Evolutionary conservation across 2,797 vertebrate genomes (phyloP), one percentile per base, ranked within the genome.

Genomic region (Ctenochaetus hawaiiensis): DNA sequence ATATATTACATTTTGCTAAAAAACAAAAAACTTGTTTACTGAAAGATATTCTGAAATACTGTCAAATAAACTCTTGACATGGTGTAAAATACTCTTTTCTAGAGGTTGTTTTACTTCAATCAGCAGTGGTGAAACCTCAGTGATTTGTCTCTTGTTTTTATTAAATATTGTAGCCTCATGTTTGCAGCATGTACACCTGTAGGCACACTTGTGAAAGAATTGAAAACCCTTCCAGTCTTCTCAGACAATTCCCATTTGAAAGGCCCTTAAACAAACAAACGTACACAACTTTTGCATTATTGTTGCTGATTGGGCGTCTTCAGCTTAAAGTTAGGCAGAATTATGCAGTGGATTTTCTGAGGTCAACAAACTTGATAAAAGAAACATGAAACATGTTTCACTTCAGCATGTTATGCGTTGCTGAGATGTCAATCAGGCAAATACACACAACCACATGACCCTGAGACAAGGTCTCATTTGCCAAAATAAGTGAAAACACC

Each of bases 1-100:
- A 98, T 99, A 99, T 98, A 99, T 98, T 97, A 99, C 97, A 98
- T 99, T 99, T 99, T 99, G 97, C 97, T 98, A 97, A 99, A 93
- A 94, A 94, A 93, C 67, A 84, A 91, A 93, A 97, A 98, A 97
- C 97, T 99, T 99, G 98, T 99, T 99, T 99, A 99, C 97, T 97
- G 96, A 99, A 99, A 97, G 97, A 98, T 99, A 99, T 97, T 99
- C 98, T 99, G 98, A 99, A 98, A 98, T 98, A 98, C 97, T 99
- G 98, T 99, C 96, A 99, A 99, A 99, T 99, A 99, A 99, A 99
- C 96, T 98, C 92, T 94, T 95, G 94, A 96, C 94, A 95, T 94
- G 93, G 94, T 96, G 93, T 95, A 93, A 94, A 94, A 90, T 89
- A 90, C 80, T 83, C 17, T 83, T 82, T 84, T 63, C 54, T 66